These are phyloP conservation scores for Genyomyrus donnyi DNA, from an alignment of 2,113 vertebrate species.

Conservation along the genomic window DNA sequence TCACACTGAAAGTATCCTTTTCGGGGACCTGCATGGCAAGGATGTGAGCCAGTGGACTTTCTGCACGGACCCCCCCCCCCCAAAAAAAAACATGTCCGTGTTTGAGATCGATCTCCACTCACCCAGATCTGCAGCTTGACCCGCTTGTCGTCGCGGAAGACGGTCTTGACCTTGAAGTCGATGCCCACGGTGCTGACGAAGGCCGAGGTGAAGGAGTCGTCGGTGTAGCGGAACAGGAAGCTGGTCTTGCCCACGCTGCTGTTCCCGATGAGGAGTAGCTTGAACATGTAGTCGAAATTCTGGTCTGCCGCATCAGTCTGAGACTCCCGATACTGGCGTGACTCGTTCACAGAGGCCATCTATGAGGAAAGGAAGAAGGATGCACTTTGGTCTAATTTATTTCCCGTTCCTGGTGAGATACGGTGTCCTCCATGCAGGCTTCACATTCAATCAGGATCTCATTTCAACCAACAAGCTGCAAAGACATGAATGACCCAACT, in stretches of 20 bases:
- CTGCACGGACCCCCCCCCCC: neutral
- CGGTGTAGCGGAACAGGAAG: slow-evolving; percentile 81
- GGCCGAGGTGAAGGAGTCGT: slow-evolving; percentile 81
- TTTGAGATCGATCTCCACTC: slow-evolving; percentile 25
- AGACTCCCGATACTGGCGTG: slow-evolving; percentile 39
- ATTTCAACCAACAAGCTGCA: neutral
- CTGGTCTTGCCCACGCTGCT: slow-evolving; percentile 86
- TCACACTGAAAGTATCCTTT: neutral
- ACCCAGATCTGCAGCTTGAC: slow-evolving; percentile 93
- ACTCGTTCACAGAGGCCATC: slow-evolving; percentile 73
- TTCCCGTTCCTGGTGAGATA: neutral
- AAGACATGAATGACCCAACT: neutral
- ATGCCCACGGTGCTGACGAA: slow-evolving; percentile 89
- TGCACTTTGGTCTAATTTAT: neutral
- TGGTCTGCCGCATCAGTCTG: slow-evolving; percentile 74
- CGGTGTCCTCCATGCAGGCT: neutral
- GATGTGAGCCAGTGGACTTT: neutral
- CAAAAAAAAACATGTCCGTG: too few relatives aligned
- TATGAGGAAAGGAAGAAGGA: neutral
- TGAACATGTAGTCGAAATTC: slow-evolving; percentile 92
- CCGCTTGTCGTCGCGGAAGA: slow-evolving; percentile 76
- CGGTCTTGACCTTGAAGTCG: slow-evolving; percentile 87
- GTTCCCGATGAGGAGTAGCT: slow-evolving; percentile 80
- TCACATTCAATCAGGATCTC: neutral
- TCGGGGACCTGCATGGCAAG: neutral